Evolutionary conservation across 1,140 invertebrate species (phyloP).

Genomic region (Saccostrea glomerata): DNA sequence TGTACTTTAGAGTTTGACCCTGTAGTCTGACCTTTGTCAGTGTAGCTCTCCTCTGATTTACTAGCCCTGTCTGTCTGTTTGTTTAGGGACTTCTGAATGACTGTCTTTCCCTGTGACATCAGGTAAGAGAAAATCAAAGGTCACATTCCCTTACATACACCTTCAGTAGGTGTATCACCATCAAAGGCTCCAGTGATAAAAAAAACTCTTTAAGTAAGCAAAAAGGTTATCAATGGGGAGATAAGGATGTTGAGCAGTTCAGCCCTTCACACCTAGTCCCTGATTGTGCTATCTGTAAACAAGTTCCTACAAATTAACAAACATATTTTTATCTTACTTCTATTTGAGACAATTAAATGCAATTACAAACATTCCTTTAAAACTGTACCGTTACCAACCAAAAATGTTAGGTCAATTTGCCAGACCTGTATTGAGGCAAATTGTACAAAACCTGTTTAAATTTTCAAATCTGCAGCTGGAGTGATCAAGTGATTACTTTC

Average conservation of each 20-base stretch:
- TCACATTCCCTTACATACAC: not conserved
- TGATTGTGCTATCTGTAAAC: slow-evolving; percentile 14
- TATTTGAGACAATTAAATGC: not conserved
- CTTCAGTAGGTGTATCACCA: not conserved
- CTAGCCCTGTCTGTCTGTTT: not conserved
- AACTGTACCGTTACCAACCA: not conserved
- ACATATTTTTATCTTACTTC: slow-evolving; percentile 13
- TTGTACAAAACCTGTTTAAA: too few relatives aligned
- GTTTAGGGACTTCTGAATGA: not conserved
- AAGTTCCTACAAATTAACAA: slow-evolving; percentile 12
- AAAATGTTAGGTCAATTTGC: too few relatives aligned
- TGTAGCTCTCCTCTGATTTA: not conserved
- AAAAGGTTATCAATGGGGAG: not conserved
- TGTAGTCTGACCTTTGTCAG: not conserved
- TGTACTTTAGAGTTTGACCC: not conserved
- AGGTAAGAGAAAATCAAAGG: not conserved
- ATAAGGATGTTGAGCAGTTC: not conserved
- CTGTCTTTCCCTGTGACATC: not conserved
- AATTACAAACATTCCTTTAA: not conserved
- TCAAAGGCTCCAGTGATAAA: not conserved
- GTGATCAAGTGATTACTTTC: too few relatives aligned
- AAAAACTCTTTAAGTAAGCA: not conserved
- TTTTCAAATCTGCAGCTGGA: too few relatives aligned
- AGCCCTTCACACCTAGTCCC: not conserved
- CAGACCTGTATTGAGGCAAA: too few relatives aligned